Conservation (phyloP, 2,888 invertebrate genomes). For the Acrocyrtus sp. region DNA sequence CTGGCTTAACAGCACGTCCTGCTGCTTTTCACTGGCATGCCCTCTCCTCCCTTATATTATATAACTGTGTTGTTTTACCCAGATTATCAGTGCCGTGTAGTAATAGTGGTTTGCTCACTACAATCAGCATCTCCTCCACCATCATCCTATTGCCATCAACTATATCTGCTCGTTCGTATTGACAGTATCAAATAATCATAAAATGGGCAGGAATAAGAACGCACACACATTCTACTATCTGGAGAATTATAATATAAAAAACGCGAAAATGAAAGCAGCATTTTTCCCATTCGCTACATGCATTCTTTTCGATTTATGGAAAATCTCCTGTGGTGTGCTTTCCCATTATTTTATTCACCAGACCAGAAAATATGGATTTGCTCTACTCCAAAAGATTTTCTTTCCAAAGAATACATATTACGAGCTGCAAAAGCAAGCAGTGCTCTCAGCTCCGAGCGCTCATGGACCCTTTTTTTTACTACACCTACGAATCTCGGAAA, state of each 20-base stretch:
- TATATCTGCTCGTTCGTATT: no score
- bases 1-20: conserved; percentile 37
- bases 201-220: conserved; percentile 13
- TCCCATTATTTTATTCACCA: conserved; percentile 61
- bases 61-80: no score
- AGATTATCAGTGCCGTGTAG: no score
- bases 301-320: conserved; percentile 45
- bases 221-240: conserved; percentile 2
- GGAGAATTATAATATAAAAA: conserved; percentile 10
- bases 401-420: conserved; percentile 29
- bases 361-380: conserved; percentile 61
- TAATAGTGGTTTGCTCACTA: no score
- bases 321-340: conserved; percentile 59
- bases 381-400: conserved; percentile 49
- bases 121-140: no score
- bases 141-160: no score
- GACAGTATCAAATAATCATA: conserved; percentile 31
- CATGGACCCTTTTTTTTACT: conserved; percentile 13
- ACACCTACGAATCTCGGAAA: conserved; percentile 4
- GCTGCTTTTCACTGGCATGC: conserved; percentile 5
- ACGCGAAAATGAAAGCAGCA: conserved; percentile 10
- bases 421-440: background rate
- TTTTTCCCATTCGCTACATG: conserved; percentile 34
- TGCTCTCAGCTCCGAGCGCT: no score
- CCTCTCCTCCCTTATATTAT: no score